Conservation (phyloP, 2,797 vertebrate genomes). For the Rhinophrynus dorsalis region DNA sequence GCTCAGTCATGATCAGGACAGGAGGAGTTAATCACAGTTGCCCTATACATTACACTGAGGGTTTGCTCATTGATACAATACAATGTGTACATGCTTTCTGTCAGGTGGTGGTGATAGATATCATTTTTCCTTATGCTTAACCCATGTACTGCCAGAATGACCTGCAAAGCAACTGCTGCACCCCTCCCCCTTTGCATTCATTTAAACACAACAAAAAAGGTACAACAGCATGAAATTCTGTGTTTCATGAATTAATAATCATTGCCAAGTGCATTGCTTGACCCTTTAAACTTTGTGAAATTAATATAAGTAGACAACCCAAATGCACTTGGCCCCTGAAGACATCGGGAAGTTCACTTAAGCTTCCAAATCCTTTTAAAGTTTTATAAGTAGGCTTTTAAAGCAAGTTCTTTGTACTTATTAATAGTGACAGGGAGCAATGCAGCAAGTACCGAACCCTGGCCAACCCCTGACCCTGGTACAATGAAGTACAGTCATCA, state of each 20-base stretch:
- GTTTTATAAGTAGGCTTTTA: conserved; percentile 92
- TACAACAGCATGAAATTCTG: conserved; percentile 73
- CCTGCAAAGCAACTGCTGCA: conserved; percentile 32
- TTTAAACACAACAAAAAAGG: conserved; percentile 68
- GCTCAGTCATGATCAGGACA: too few species aligned
- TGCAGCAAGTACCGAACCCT: conserved; percentile 79
- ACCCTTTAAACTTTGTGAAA: conserved; percentile 97
- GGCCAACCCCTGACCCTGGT: conserved; percentile 77
- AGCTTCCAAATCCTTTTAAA: conserved; percentile 90
- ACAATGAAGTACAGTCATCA: conserved; percentile 67
- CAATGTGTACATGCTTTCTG: conserved; percentile 18
- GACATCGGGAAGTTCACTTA: conserved; percentile 86
- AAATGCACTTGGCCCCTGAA: conserved; percentile 73
- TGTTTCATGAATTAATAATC: conserved; percentile 92
- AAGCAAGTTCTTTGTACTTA: conserved; percentile 83
- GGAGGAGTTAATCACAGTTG: too few species aligned
- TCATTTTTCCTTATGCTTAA: conserved; percentile 23
- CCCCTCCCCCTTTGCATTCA: conserved; percentile 33
- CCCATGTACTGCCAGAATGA: conserved; percentile 27
- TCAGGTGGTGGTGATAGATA: conserved; percentile 20
- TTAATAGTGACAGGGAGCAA: conserved; percentile 81
- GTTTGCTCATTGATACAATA: too few species aligned
- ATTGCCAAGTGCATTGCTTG: conserved; percentile 88
- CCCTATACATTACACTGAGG: too few species aligned
- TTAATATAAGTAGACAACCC: conserved; percentile 97